Base-by-base conservation (phyloP, 2,888 invertebrate genomes). In the Eulithis testata region DNA sequence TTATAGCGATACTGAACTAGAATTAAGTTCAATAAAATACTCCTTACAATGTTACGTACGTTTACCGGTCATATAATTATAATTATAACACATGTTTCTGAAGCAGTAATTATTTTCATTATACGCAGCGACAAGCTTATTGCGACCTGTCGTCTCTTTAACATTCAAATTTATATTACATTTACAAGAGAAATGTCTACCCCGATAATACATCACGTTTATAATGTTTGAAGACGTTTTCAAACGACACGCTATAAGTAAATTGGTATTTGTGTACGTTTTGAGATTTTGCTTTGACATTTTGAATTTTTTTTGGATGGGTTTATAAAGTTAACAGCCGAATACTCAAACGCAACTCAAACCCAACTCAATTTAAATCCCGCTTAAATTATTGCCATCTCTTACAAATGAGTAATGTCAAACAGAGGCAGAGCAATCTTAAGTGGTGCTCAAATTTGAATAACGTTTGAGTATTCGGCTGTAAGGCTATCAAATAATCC, bases 81-180 rank as follows among this genome's bases (percentile, higher is more conserved):
- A 31, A 31, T 31, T 31, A 82, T 9, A n/a, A 84, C 82, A 83
- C 82, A 80, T 81, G 84, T 84, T 80, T 77, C 80, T 78, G 77
- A 80, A 74, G 80, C 76, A 81, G 83, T 84, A 78, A 87, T 85
- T 82, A 83, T 83, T 82, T 84, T 82, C 83, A 86, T 85, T 84
- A 85, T 76, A 78, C 77, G 73, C 75, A 74, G 78, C 80, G 75
- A 79, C 80, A 82, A 78, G 81, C 81, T 78, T 71, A 76, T 73
- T 80, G 79, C 80, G 82, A 84, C 82, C 83, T 85, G 86, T 87
- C 86, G 83, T 83, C 83, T 84, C 82, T 82, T 88, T 87, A 87
- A 85, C 89, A 87, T 88, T 87, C 85, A 82, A 85, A 87, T 87
- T 86, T 85, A 86, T 84, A 84, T 82, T 82, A 83, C 83, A 84